Base-by-base conservation (phyloP, 2,797 vertebrate species). In the Caiman crocodilus region DNA sequence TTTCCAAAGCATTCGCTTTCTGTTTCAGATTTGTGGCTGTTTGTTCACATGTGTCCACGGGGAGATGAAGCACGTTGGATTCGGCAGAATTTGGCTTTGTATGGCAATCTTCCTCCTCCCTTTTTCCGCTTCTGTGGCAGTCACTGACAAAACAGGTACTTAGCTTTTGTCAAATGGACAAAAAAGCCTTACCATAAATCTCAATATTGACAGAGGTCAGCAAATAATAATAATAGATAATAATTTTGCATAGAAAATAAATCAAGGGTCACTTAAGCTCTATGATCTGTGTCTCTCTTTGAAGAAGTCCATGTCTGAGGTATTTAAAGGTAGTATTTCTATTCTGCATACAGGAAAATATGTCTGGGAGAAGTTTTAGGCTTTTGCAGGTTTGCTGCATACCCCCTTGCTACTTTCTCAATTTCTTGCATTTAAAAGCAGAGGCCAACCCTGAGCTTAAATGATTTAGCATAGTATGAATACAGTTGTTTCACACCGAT, bases 101-200 rank as follows among this genome's bases (percentile, higher is more conserved):
- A 97, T 97, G 94, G 93, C 98, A 95, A 88, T 97, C 93, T 91
- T 97, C 77, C 65, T 97, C 63, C 96, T 97, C 93, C 98, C 97
- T 94, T 93, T 97, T 95, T 97, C 97, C 84, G 90, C 96, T 96
- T 98, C 98, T 73, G 98, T 98, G 98, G 97, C 97, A 56, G 97
- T 99, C 94, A 98, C 96, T 90, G 98, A 99, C 91, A 98, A 96
- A 94, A 96, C 98, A 98, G 99, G 99, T 99, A 99, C 89, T 82
- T 74, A 58, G 16, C 35, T 20, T 32, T 50, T 26, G 55, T 23
- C 32, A 32, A 32, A 25, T 26, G 55, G 60, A 15, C 28, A 50
- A 50, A 73, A 73, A 73, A 73, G 69, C 21, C 35, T 73, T 32
- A 26, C 3, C 16, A 0, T 83, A 76, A 79, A 75, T 78, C 23